Evolutionary conservation across 2,888 invertebrate species (phyloP).

Genomic region (Phania funesta): DNA sequence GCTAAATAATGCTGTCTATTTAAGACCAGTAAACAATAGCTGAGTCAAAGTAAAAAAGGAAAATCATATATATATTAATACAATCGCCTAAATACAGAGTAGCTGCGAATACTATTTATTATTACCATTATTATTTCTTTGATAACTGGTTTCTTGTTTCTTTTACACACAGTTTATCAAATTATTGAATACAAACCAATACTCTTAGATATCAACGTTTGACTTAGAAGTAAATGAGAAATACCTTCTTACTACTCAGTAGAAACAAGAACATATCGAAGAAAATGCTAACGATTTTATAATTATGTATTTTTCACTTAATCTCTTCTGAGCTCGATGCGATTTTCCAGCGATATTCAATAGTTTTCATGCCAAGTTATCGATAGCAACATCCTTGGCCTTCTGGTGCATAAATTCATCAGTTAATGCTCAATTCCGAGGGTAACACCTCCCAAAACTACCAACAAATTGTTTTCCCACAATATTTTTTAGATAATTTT

Average conservation of each 20-base stretch:
- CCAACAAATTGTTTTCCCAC: no score
- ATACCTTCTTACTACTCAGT: not conserved
- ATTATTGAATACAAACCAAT: not conserved
- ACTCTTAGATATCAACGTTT: not conserved
- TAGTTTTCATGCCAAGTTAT: no score
- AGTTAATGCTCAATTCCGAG: no score
- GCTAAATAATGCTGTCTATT: conserved; percentile 18
- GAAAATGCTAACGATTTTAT: not conserved
- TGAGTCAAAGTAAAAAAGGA: not conserved
- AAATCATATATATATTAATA: not conserved
- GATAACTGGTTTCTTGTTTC: conserved; percentile 20
- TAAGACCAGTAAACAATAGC: conserved; percentile 30
- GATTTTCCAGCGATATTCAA: no score
- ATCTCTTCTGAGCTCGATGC: no score
- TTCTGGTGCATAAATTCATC: no score
- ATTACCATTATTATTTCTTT: no score
- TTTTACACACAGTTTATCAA: not conserved
- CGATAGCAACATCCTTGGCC: no score
- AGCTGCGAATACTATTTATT: no score
- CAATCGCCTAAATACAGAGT: not conserved
- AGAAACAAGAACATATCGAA: not conserved
- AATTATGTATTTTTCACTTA: no score
- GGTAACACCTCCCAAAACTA: no score
- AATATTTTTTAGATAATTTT: no score
- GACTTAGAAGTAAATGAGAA: not conserved